Base-by-base conservation (phyloP, 2,797 vertebrate species). In the Setipinna tenuifilis region DNA sequence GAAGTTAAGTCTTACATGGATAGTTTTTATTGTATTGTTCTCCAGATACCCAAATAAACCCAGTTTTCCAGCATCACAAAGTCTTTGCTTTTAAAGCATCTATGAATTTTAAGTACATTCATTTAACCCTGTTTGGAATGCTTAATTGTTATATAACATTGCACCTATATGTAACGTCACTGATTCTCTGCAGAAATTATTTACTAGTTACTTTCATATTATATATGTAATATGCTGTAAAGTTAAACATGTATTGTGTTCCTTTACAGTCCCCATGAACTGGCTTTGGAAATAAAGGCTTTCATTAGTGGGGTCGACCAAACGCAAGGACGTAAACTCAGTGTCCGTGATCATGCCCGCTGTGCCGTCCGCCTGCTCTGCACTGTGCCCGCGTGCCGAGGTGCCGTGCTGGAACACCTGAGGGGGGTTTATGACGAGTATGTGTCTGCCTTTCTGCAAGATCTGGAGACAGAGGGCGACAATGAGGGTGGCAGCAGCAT, bases 231-330 rank as follows among this genome's bases (percentile, higher is more conserved):
- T 44, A 0, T 41, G 5, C 71, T 17, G 31, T 19, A 21, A 44
- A 19, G 14, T 19, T 78, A 44, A 44, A 41, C 31, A 10, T 78
- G 17, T 2, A 21, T 44, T 75, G 3, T 85, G 50, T 46, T 16
- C 23, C 23, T 41, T 12, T 89, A 6, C 83, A 98, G 98, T 84
- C 90, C 97, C 23, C 97, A 98, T 93, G 97, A 98, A 87, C 95
- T 98, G 85, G 95, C 96, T 28, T 96, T 96, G 92, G 97, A 98
- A 92, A 97, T 98, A 90, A 98, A 98, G 91, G 96, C 97, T n/a
- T 98, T 98, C 88, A 96, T 98, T 89, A 98, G 96, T 0, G 98
- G 98, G 0, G 83, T 96, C 0, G 97, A 98, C 88, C 94, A 95
- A 0, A 89, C 95, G 31, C 95, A 97, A 57, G 97, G 98, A 19